Base-by-base conservation (phyloP, 2,113 vertebrate species). In the Labeo catla region DNA sequence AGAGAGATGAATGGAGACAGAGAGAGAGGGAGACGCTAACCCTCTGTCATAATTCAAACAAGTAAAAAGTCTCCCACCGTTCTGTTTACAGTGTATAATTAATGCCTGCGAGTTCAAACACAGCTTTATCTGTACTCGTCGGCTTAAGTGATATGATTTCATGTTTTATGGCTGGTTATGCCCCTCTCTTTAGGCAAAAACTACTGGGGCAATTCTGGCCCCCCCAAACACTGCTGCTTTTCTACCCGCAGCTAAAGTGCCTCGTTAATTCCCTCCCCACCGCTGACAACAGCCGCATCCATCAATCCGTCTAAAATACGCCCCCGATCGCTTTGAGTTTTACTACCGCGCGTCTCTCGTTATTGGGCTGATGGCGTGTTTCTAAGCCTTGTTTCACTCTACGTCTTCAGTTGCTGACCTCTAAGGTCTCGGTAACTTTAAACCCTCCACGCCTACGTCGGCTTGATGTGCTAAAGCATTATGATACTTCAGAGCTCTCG, bases 11-110 rank as follows among this genome's bases (percentile, higher is more conserved):
- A 88, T 84, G 91, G 89, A 81, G 82, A 89, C 54, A 86, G 88
- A 86, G 76, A 81, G 81, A 85, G 89, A 87, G 76, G 84, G 39
- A 87, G 80, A 91, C 19, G 86, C 80, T 90, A 90, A 91, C 91
- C 95, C 94, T 92, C 92, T 93, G 94, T 93, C 94, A 96, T 96
- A 95, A 97, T 97, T 96, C 95, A 96, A 96, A 96, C 93, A 95
- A 96, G 93, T 94, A 89, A 92, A 86, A 84, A 68, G 95, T 96
- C 95, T 95, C 96, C 94, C 92, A 92, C 94, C 91, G 94, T 93
- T 95, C 94, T 97, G 95, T 98, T 98, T 96, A 97, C 96, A 95
- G 95, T 96, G 94, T 95, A 97, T 97, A 97, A 98, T 97, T 98
- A 97, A 97, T 96, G 94, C 94, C 94, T 95, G 90, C 92, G 91